A percentile compares a stretch with the other conserved stretches of the same genome.
Conservation (phyloP, 2,797 vertebrate genomes). For the Botia almorhae region DNA sequence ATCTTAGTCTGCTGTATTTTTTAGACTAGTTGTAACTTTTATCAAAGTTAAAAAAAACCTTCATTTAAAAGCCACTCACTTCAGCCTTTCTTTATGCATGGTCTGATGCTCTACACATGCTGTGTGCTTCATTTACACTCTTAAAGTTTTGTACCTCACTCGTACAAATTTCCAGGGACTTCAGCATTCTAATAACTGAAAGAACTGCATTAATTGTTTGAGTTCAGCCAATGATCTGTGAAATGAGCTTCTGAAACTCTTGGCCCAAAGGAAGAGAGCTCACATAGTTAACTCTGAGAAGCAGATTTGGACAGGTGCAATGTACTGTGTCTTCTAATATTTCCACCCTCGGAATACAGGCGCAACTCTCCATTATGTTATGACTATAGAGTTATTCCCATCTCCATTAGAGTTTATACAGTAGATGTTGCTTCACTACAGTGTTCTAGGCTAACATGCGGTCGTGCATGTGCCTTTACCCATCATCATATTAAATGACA, state of each 20-base stretch:
- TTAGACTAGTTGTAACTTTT: background rate
- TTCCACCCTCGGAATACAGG: constrained; percentile 22
- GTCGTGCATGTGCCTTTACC: constrained; percentile 2
- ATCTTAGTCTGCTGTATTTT: background rate
- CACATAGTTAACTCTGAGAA: constrained; percentile 7
- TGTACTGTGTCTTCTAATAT: constrained; percentile 30
- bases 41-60: constrained; percentile 8
- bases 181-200: constrained; percentile 37
- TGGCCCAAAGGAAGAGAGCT: constrained; percentile 29
- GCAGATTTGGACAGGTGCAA: constrained; percentile 31
- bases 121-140: constrained; percentile 19
- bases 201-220: constrained; percentile 48
- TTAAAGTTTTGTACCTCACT: constrained; percentile 1
- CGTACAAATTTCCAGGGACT: background rate
- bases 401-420: background rate
- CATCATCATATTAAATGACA: constrained; percentile 35
- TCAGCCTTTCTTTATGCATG: background rate
- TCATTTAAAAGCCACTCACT: constrained; percentile 6
- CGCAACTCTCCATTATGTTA: constrained; percentile 13
- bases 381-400: constrained; percentile 11
- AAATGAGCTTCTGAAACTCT: constrained; percentile 43
- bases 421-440: constrained; percentile 2
- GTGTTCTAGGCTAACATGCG: background rate
- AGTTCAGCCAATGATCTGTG: constrained; percentile 43
- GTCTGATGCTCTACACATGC: constrained; percentile 18